Evolutionary conservation across 2,113 vertebrate species (phyloP), one percentile per base, ranked within the genome.

Genomic region (Zosterops lateralis): DNA sequence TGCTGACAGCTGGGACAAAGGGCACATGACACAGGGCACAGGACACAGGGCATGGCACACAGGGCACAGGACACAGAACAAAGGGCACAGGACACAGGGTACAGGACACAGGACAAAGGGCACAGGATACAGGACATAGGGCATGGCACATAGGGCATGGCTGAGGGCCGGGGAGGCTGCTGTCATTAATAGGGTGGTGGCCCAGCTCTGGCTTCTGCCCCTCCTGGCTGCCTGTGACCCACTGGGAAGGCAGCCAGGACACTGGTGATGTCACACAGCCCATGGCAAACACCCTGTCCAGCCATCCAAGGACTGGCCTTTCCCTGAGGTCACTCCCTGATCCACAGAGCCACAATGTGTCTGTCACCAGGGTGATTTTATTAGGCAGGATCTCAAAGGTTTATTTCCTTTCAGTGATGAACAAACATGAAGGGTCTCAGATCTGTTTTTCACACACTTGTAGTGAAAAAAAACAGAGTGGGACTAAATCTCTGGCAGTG

Each of bases 401-500:
- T 96, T 45, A 90, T 97, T 97, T 96, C 91, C 85, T 96, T 92
- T 77, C 82, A 81, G 96, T 68, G 87, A 91, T 64, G 95, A 95
- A 90, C 75, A 93, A 89, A 94, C 85, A 51, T 87, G 93, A 92
- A 80, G 93, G 81, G 92, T 88, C 95, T 96, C 95, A 74, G 94
- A 72, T 92, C 85, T 92, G 94, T 38, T 97, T 97, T 97, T 96
- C 94, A 94, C 31, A 74, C 95, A 80, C 80, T 94, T 90, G 88
- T 34, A 60, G 81, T 91, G 94, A 92, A 75, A 91, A 93, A 95
- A 96, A 94, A 79, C 51, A 40, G 97, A 96, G 90, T 16, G 5
- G 95, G 51, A 90, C 62, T 38, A 38, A 84, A 96, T 70, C 58
- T 72, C 34, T 51, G 16, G 74, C 16, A 67, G 74, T 8, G 38